Evolutionary conservation across 2,113 vertebrate species (phyloP).

Genomic region (Erinaceus europaeus): DNA sequence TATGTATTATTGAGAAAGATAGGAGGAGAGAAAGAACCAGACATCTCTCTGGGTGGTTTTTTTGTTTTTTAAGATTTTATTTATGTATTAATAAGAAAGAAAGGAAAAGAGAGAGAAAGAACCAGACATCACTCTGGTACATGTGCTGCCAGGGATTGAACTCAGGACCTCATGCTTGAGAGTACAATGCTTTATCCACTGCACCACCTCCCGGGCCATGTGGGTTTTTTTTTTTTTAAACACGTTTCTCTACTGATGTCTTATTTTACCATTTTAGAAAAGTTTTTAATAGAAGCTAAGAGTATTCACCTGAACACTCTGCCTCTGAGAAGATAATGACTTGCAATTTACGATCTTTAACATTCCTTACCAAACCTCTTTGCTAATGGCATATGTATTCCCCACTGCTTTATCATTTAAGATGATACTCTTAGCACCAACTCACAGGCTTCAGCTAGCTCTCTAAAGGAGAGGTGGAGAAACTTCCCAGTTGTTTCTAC

Average conservation of each 20-base stretch:
- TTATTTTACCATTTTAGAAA: neutral
- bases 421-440: neutral
- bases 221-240: neutral
- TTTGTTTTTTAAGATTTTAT: too few species aligned
- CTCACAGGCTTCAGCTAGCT: neutral
- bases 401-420: neutral
- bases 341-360: neutral
- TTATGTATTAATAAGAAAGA: too few species aligned
- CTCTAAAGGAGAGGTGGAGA: slow-evolving; percentile 13
- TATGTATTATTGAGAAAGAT: too few species aligned
- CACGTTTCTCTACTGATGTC: neutral
- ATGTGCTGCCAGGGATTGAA: too few species aligned
- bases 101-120: too few species aligned
- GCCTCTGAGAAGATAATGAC: slow-evolving; percentile 20
- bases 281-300: neutral
- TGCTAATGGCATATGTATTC: neutral
- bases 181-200: too few species aligned
- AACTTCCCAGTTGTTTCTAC: neutral
- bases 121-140: too few species aligned
- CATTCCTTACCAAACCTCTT: neutral
- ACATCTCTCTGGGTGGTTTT: too few species aligned
- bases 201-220: too few species aligned
- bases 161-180: too few species aligned
- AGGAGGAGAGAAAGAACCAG: too few species aligned
- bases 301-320: neutral